Conservation (phyloP, 1,140 invertebrate genomes). For the Eriosoma lanigerum region DNA sequence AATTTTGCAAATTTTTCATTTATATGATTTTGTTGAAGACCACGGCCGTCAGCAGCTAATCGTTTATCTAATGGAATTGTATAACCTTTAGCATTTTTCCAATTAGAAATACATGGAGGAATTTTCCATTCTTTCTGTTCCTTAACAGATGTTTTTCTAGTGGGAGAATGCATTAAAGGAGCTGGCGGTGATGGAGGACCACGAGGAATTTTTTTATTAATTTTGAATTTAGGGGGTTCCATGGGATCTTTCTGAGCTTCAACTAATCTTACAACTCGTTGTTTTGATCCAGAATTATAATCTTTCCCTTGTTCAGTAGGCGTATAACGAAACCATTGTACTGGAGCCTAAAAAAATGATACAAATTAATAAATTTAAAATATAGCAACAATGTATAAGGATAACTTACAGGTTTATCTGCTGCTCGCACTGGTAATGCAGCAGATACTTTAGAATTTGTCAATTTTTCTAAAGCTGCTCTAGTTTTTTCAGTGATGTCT, state of each 20-base stretch:
- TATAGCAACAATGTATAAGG: no score
- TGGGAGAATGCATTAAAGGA: slow-evolving; percentile 95
- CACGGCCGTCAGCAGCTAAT: slow-evolving; percentile 95
- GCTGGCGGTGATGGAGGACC: slow-evolving; percentile 98
- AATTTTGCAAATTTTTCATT: slow-evolving; percentile 99
- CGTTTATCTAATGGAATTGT: slow-evolving; percentile 98
- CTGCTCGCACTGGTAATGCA: slow-evolving; percentile 88
- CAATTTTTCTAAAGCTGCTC: slow-evolving; percentile 79
- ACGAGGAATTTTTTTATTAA: slow-evolving; percentile 93
- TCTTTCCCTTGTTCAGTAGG: slow-evolving; percentile 93
- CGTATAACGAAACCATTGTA: slow-evolving; percentile 96
- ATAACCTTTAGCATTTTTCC: slow-evolving; percentile 99
- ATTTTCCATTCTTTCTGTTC: slow-evolving; percentile 99
- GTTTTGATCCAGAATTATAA: slow-evolving; percentile 96
- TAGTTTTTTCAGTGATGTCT: slow-evolving; percentile 84
- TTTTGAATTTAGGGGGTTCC: slow-evolving; percentile 97
- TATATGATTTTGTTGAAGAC: slow-evolving; percentile 94
- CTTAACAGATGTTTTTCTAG: slow-evolving; percentile 92
- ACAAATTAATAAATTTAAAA: slow-evolving; percentile 6
- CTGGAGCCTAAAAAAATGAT: slow-evolving; percentile 66
- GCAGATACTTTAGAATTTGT: slow-evolving; percentile 89
- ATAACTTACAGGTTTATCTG: slow-evolving; percentile 72
- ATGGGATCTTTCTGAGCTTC: slow-evolving; percentile 96
- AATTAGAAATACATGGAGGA: slow-evolving; percentile 98
- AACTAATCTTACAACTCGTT: slow-evolving; percentile 95